These are phyloP conservation scores for Manis crassicaudata DNA, from an alignment of 2,797 vertebrate species.

Conservation along the genomic window DNA sequence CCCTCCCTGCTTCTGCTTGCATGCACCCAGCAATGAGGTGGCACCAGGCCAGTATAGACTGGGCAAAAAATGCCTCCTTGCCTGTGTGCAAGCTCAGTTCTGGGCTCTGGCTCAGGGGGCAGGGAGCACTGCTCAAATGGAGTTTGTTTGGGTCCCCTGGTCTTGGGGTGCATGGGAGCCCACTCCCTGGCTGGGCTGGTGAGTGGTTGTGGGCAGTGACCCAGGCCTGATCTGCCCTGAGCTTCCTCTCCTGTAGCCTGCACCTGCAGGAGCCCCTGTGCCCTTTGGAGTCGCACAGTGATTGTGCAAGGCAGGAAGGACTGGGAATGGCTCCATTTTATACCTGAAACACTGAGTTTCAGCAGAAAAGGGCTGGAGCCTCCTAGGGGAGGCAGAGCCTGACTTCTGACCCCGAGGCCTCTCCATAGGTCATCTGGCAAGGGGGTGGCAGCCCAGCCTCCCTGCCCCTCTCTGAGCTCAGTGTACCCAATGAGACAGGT, in stretches of 20 bases:
- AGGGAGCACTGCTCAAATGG: neutral
- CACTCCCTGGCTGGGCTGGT: neutral
- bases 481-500: rapidly evolving
- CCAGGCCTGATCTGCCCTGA: neutral
- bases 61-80: neutral
- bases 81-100: rapidly evolving
- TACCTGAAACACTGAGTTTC: neutral
- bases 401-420: neutral
- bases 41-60: rapidly evolving
- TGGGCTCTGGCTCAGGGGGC: rapidly evolving
- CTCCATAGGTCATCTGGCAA: neutral
- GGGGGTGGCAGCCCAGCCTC: too few relatives aligned
- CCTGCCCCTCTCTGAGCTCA: neutral
- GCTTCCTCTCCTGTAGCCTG: neutral
- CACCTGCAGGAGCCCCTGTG: rapidly evolving
- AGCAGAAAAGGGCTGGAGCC: too few relatives aligned
- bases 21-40: rapidly evolving
- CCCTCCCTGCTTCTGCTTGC: neutral
- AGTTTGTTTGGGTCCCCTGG: neutral
- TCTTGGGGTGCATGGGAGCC: neutral
- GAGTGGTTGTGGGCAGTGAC: neutral
- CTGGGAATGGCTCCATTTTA: neutral
- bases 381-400: neutral
- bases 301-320: neutral
- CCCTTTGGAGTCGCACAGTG: rapidly evolving